These are phyloP conservation scores for Chalcis sispes DNA, from an alignment of 2,888 invertebrate genomes.

Conservation along the genomic window DNA sequence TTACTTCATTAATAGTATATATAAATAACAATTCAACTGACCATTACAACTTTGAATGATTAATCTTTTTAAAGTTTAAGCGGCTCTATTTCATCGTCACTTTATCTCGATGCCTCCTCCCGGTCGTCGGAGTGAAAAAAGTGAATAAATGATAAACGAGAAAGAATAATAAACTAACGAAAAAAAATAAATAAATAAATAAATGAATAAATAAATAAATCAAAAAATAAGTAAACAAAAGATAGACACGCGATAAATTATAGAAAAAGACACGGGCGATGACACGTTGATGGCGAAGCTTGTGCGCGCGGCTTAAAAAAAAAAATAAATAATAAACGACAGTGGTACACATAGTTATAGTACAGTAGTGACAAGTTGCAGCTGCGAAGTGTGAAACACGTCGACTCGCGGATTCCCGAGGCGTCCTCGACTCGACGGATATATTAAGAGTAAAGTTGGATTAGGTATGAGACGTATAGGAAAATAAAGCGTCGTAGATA, in stretches of 20 bases:
- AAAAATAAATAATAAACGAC: slow-evolving; percentile 65
- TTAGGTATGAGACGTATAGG: slow-evolving; percentile 3
- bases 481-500: slow-evolving; percentile 43
- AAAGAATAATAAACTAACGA: neutral
- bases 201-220: no score
- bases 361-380: slow-evolving; percentile 76
- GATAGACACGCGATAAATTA: slow-evolving; percentile 46
- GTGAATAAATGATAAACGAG: neutral
- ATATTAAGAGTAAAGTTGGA: slow-evolving; percentile 24
- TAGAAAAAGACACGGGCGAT: slow-evolving; percentile 32
- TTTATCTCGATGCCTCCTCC: slow-evolving; percentile 44
- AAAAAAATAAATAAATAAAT: slow-evolving; percentile 34
- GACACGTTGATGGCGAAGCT: slow-evolving; percentile 71
- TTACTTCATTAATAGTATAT: no score
- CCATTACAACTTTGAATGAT: slow-evolving; percentile 44
- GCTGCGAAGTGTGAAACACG: slow-evolving; percentile 72
- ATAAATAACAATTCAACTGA: slow-evolving; percentile 21
- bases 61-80: slow-evolving; percentile 32
- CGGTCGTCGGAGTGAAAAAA: neutral
- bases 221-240: neutral
- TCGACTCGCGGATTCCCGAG: slow-evolving; percentile 65
- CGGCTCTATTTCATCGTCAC: slow-evolving; percentile 45
- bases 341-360: slow-evolving; percentile 76
- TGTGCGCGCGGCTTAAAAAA: slow-evolving; percentile 69
- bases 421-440: slow-evolving; percentile 59